Conservation (phyloP, 2,888 invertebrate genomes). For the Polia nebulosa region DNA sequence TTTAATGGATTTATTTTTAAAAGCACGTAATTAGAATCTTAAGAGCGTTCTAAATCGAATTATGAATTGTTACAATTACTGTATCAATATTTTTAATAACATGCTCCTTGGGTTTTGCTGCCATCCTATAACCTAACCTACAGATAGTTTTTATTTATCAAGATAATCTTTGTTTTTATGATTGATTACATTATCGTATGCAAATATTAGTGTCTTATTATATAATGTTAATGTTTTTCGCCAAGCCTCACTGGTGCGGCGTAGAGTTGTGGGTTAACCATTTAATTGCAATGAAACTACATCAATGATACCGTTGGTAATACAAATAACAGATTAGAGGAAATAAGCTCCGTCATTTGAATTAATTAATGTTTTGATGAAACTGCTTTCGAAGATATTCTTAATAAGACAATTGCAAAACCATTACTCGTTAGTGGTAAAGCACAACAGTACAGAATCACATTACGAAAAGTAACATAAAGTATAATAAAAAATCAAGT, state of each 20-base stretch:
- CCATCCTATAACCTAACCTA: neutral
- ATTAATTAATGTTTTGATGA: constrained; percentile 6
- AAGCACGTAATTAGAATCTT: neutral
- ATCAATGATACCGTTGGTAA: neutral
- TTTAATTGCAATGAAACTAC: neutral
- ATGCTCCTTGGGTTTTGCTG: neutral
- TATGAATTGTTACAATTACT: neutral
- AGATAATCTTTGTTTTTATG: neutral
- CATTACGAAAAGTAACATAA: constrained; percentile 3
- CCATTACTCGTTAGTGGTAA: neutral
- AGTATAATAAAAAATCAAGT: constrained; percentile 1
- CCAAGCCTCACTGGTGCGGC: no score
- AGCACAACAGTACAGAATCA: neutral
- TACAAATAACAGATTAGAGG: neutral
- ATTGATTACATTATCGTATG: neutral
- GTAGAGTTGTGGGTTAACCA: no score
- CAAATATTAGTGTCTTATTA: neutral
- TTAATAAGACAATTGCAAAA: constrained; percentile 2
- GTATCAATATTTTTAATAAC: neutral
- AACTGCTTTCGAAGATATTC: neutral
- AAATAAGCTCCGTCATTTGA: neutral
- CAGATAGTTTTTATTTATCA: neutral
- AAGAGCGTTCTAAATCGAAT: neutral
- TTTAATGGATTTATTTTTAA: neutral
- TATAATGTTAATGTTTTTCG: no score